Conservation (phyloP, 2,113 vertebrate species). For the Scolopax mira region DNA sequence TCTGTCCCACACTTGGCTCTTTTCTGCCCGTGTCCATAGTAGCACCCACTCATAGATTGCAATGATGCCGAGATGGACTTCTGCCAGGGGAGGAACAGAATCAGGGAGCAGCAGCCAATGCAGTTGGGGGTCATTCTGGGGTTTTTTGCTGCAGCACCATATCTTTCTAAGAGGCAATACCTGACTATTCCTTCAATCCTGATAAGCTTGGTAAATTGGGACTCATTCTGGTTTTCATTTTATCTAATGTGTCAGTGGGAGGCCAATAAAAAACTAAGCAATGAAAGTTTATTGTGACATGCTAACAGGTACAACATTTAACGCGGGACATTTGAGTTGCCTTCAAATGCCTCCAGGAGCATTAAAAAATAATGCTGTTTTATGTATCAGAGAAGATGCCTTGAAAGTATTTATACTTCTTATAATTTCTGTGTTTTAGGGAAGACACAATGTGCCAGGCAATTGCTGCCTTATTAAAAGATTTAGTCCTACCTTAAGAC, state of each 20-base stretch:
- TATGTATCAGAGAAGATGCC: background rate
- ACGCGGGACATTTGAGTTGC: background rate
- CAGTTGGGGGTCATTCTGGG: background rate
- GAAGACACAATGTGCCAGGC: background rate
- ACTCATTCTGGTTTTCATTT: background rate
- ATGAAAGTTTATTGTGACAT: background rate
- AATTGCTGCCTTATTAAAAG: background rate
- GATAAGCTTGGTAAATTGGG: background rate
- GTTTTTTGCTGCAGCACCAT: background rate
- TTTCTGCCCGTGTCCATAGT: conserved; percentile 46
- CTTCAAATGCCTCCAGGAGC: background rate
- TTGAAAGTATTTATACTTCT: background rate
- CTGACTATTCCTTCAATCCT: background rate
- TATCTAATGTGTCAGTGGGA: background rate
- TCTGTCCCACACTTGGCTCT: conserved; percentile 27
- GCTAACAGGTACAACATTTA: background rate
- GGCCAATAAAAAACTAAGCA: background rate
- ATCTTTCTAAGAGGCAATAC: background rate
- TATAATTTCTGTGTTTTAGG: background rate
- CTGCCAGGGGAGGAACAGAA: conserved; percentile 27
- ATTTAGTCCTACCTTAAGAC: background rate
- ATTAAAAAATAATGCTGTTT: background rate
- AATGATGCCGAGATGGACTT: background rate
- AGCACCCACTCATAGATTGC: conserved; percentile 6
- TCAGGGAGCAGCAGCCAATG: background rate